A percentile compares a stretch with the other conserved stretches of the same genome.
Evolutionary conservation across 2,797 vertebrate species (phyloP).

Genomic region (Huso huso): DNA sequence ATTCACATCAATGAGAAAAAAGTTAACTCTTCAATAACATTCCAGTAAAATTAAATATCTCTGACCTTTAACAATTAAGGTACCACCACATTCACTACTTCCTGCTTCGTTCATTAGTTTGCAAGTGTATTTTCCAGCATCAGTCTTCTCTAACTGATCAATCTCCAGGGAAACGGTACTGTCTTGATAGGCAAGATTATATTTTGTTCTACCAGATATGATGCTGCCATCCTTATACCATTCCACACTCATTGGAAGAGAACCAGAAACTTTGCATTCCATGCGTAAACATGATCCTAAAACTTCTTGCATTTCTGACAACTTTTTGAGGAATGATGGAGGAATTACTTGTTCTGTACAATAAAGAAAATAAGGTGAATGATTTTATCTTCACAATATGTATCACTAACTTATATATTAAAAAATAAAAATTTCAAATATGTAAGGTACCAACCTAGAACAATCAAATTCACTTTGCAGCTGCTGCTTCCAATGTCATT

Average conservation of each 20-base stretch:
- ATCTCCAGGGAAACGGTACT: conserved; percentile 78
- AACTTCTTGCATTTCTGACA: conserved; percentile 80
- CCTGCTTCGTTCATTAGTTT: conserved; percentile 84
- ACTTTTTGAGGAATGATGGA: conserved; percentile 85
- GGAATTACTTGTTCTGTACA: conserved; percentile 85
- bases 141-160: conserved; percentile 74
- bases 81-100: conserved; percentile 74
- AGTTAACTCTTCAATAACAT: background rate
- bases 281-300: conserved; percentile 82
- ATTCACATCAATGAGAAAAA: background rate
- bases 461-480: conserved; percentile 78
- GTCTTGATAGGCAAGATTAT: conserved; percentile 81
- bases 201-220: conserved; percentile 79
- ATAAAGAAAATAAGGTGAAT: conserved; percentile 14
- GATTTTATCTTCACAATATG: background rate
- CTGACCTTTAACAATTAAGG: conserved; percentile 65
- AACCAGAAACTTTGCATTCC: conserved; percentile 88
- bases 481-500: conserved; percentile 88
- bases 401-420: too few relatives aligned
- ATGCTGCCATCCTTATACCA: conserved; percentile 88
- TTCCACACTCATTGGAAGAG: conserved; percentile 82
- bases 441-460: conserved; percentile 76
- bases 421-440: too few relatives aligned
- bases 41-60: conserved; percentile 3
- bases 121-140: conserved; percentile 83